phyloP scores from a whole-genome alignment of 2,888 invertebrate species.

The Torymus auratus region DNA sequence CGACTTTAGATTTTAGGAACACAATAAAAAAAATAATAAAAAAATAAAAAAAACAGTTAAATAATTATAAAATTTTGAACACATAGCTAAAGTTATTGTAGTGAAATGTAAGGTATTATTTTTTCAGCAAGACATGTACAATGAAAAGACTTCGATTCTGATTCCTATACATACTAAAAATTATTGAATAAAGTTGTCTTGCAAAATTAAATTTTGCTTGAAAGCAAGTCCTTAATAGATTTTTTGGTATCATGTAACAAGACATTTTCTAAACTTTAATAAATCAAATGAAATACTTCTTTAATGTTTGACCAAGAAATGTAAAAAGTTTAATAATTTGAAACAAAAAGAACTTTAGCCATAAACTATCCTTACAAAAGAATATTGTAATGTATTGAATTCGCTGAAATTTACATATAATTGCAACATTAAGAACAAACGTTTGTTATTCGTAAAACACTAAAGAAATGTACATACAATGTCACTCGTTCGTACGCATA shows the following conservation, averaged over 20 bases:
- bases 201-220: slow-evolving; percentile 47
- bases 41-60: slow-evolving; percentile 11
- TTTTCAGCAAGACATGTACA: slow-evolving; percentile 40
- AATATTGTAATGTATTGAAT: slow-evolving; percentile 42
- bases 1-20: slow-evolving; percentile 43
- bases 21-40: slow-evolving; percentile 34
- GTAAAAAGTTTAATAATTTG: slow-evolving; percentile 45
- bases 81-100: slow-evolving; percentile 41
- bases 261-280: slow-evolving; percentile 51
- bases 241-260: slow-evolving; percentile 32
- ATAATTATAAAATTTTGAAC: slow-evolving; percentile 42
- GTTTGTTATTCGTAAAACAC: slow-evolving; percentile 58
- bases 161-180: slow-evolving; percentile 40
- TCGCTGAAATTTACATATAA: slow-evolving; percentile 47
- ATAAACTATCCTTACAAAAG: slow-evolving; percentile 42
- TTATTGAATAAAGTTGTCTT: slow-evolving; percentile 38
- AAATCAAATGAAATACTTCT: slow-evolving; percentile 35
- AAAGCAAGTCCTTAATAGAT: slow-evolving; percentile 34
- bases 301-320: slow-evolving; percentile 50
- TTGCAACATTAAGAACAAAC: slow-evolving; percentile 37
- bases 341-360: slow-evolving; percentile 49
- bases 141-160: slow-evolving; percentile 51
- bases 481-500: slow-evolving; percentile 63
- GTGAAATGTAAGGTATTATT: slow-evolving; percentile 51
- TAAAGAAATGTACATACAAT: slow-evolving; percentile 59